phyloP scores from a whole-genome alignment of 2,888 invertebrate species.

The Furcula furcula region DNA sequence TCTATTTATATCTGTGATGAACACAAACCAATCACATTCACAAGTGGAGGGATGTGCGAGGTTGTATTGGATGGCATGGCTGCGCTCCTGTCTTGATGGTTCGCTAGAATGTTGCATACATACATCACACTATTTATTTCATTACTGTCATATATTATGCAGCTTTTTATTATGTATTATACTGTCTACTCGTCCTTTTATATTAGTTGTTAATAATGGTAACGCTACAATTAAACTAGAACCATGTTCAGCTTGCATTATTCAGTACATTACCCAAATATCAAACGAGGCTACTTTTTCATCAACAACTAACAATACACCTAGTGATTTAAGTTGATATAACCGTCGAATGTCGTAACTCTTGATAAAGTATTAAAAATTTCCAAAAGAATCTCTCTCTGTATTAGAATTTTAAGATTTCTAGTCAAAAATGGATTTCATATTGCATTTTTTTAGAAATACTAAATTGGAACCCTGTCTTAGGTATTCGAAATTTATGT shows the following conservation, averaged over 20 bases:
- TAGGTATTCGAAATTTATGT: constrained; percentile 27
- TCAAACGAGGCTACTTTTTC: constrained; percentile 63
- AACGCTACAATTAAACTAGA: too few species aligned
- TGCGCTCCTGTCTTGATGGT: constrained; percentile 25
- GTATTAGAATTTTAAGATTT: constrained; percentile 74
- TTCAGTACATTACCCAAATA: constrained; percentile 51
- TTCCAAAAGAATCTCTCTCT: constrained; percentile 77
- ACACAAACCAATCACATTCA: constrained; percentile 35
- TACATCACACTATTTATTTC: constrained; percentile 32
- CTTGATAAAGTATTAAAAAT: constrained; percentile 71
- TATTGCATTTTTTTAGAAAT: constrained; percentile 45
- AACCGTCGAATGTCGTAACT: constrained; percentile 45
- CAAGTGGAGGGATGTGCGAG: constrained; percentile 30
- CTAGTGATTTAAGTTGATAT: constrained; percentile 60
- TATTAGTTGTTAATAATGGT: constrained; percentile 23
- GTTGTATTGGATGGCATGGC: constrained; percentile 38
- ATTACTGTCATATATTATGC: constrained; percentile 49
- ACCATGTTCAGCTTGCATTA: too few species aligned
- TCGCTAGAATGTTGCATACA: constrained; percentile 35
- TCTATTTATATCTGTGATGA: too few species aligned
- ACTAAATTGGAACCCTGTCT: constrained; percentile 26
- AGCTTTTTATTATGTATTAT: constrained; percentile 48
- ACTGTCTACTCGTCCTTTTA: too few species aligned
- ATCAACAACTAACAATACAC: constrained; percentile 50
- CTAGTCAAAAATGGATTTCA: constrained; percentile 78